Base-by-base conservation (phyloP, 2,888 invertebrate species). In the Drosophila falleni region DNA sequence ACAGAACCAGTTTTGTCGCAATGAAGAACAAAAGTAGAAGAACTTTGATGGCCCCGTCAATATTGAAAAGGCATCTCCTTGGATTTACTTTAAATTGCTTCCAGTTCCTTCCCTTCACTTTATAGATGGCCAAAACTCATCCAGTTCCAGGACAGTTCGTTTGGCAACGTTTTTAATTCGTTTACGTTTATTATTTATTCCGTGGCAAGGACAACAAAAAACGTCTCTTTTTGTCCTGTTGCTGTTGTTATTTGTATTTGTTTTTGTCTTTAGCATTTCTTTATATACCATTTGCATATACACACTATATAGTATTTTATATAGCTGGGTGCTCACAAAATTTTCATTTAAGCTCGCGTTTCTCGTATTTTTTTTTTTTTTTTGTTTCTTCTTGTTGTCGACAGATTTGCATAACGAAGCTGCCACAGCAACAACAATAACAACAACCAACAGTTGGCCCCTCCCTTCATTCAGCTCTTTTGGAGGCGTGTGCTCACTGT, bases 171-270 rank as follows among this genome's bases (percentile, higher is more conserved):
- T 89, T 89, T 90, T 89, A 90, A 89, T 89, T 89, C 90, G 90
- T 90, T 90, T 89, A 90, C 89, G 88, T 88, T 90, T 89, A 90
- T 89, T 89, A 90, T 89, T 90, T 89, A 89, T 89, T 86, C 89
- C 82, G 71, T 60, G 67, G 71, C 70, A 63, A 54, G 62, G 66
- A 78, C 61, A 61, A 69, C n/a, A n/a, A n/a, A 66, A 68, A 76
- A 71, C 68, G 61, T 39, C 58, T 50, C 65, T 13, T 26, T 13
- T 26, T 55, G 47, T 68, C 51, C 56, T 80, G 69, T 67, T 70
- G 76, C 35, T 71, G 63, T 64, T 71, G 47, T 44, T 67, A 54
- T 74, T 69, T 77, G 78, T 78, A 77, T 69, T 77, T 84, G 78
- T 80, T 61, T 84, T 87, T 86, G 79, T 79, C 70, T 79, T 79